phyloP scores from a whole-genome alignment of 1,140 invertebrate species.

The Uloborus diversus region DNA sequence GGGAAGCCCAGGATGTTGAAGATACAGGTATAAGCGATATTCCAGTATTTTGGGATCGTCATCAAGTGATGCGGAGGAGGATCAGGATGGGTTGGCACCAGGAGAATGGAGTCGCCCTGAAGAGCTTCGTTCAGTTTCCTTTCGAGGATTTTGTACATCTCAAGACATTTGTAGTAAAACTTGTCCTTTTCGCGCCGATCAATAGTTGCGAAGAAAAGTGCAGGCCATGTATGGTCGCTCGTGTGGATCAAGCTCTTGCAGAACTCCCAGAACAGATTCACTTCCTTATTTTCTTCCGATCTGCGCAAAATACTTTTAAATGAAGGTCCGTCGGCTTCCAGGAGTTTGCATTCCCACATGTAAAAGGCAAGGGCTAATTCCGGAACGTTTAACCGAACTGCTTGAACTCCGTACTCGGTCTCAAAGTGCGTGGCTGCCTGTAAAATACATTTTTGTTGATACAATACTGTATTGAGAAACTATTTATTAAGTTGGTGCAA shows the following conservation, averaged over 20 bases:
- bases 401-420: background rate
- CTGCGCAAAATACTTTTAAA: background rate
- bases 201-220: background rate
- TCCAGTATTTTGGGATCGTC: background rate
- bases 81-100: constrained; percentile 5
- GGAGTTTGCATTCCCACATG: background rate
- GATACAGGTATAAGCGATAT: background rate
- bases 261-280: background rate
- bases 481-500: too few species aligned
- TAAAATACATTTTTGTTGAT: too few species aligned
- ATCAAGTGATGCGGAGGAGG: background rate
- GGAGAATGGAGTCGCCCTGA: background rate
- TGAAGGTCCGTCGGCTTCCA: background rate
- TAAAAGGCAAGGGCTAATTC: background rate
- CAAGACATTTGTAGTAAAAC: background rate
- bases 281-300: background rate
- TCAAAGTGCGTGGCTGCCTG: constrained; percentile 1
- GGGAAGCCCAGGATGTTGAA: constrained; percentile 9
- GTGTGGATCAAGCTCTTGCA: background rate
- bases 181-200: background rate
- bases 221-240: background rate
- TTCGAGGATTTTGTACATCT: background rate
- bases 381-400: background rate
- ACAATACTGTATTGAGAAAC: too few species aligned
- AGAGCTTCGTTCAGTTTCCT: background rate